Evolutionary conservation across 2,888 invertebrate species (phyloP).

Genomic region (Caenorhabditis sp.): DNA sequence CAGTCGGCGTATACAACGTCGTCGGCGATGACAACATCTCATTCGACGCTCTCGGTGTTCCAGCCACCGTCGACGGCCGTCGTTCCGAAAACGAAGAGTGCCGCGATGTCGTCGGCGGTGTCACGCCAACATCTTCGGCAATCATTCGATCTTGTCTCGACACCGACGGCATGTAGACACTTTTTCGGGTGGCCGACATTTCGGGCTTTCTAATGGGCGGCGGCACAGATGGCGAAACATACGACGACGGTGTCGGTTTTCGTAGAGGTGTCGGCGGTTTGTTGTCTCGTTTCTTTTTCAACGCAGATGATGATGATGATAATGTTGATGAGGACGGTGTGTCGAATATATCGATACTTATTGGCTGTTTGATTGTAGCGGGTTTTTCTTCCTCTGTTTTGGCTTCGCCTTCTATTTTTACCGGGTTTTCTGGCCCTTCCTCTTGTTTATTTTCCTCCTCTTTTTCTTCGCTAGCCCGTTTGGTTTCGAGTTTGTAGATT

Average conservation of each 20-base stretch:
- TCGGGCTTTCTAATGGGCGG: background rate
- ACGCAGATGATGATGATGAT: too few species aligned
- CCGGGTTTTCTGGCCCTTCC: conserved; percentile 7
- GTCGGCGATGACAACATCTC: conserved; percentile 1
- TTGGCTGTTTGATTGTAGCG: conserved; percentile 1
- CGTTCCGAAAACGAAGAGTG: conserved; percentile 21
- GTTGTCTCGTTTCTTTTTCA: too few species aligned
- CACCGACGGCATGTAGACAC: conserved; percentile 18
- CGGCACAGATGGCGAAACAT: background rate
- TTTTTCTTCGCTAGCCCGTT: conserved; percentile 18
- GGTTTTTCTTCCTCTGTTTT: background rate
- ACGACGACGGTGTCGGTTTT: background rate
- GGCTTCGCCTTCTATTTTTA: conserved; percentile 7
- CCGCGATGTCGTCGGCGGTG: conserved; percentile 10
- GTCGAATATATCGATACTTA: conserved; percentile 23
- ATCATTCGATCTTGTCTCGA: conserved; percentile 36
- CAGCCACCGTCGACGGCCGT: background rate
- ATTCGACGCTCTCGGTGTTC: conserved; percentile 6
- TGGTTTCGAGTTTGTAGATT: conserved; percentile 45
- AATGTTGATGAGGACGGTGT: conserved; percentile 11
- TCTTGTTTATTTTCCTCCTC: conserved; percentile 11
- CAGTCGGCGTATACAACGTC: conserved; percentile 18
- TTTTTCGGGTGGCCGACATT: background rate
- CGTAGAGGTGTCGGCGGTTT: background rate
- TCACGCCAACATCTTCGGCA: conserved; percentile 8